These are phyloP conservation scores for Periphyllus acericola DNA, from an alignment of 2,888 invertebrate species.

Conservation along the genomic window DNA sequence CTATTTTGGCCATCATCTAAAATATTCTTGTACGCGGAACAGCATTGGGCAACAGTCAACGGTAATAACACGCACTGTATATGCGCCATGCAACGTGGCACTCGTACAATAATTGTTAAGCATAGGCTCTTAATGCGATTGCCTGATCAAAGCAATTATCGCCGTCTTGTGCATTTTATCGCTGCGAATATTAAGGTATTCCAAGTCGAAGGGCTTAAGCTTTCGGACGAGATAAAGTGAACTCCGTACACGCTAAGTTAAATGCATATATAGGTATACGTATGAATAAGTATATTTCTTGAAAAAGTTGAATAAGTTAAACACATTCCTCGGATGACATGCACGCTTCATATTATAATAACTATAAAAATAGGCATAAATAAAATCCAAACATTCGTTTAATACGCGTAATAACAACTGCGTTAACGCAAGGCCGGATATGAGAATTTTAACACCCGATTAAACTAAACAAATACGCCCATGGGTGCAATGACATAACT, in stretches of 20 bases:
- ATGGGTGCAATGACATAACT: too few species aligned
- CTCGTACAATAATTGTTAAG: too few species aligned
- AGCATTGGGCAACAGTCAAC: not conserved
- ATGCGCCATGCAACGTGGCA: not conserved
- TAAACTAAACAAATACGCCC: too few species aligned
- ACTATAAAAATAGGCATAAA: too few species aligned
- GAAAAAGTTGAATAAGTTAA: not conserved
- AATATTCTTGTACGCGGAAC: not conserved
- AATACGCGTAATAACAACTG: too few species aligned
- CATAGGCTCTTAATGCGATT: not conserved
- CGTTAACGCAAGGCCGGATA: too few species aligned
- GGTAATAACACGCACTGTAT: not conserved
- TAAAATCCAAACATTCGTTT: too few species aligned
- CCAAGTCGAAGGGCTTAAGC: not conserved
- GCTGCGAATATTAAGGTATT: not conserved
- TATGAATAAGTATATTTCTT: not conserved
- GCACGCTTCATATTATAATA: not conserved
- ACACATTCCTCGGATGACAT: not conserved
- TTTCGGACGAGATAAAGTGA: not conserved
- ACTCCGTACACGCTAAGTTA: not conserved
- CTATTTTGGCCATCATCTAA: conserved; percentile 5
- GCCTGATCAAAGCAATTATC: not conserved
- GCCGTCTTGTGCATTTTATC: not conserved
- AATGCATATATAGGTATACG: not conserved
- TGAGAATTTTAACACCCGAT: too few species aligned